Conservation (phyloP, 2,113 vertebrate species). For the Brevimyrus niger region DNA sequence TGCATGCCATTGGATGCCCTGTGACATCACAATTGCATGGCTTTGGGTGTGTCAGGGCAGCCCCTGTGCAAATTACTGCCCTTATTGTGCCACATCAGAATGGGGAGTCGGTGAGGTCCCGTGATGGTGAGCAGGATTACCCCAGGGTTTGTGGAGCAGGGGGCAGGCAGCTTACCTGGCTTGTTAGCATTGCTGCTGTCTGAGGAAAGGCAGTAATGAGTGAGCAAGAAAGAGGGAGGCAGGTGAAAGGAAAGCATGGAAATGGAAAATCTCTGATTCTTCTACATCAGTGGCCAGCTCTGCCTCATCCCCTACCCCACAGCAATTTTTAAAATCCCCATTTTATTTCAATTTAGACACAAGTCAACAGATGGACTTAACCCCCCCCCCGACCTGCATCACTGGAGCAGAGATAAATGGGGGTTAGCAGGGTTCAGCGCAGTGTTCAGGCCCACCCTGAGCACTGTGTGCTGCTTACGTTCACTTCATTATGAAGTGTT, state of each 20-base stretch:
- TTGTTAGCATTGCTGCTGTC: conserved; percentile 55
- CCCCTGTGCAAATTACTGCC: neutral
- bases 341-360: too few relatives aligned
- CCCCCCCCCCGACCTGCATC: neutral
- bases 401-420: neutral
- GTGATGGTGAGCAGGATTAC: neutral
- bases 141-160: conserved; percentile 8
- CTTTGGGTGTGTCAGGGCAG: neutral
- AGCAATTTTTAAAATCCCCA: too few relatives aligned
- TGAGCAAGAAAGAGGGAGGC: conserved; percentile 34
- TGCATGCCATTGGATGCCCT: neutral
- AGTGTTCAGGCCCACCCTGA: neutral
- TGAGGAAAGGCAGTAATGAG: conserved; percentile 51
- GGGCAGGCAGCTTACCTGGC: conserved; percentile 60
- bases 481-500: neutral
- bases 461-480: neutral
- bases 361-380: neutral
- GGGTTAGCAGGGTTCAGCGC: neutral
- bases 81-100: neutral
- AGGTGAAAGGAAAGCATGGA: conserved; percentile 35
- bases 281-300: too few relatives aligned
- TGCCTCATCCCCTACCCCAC: too few relatives aligned
- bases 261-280: neutral
- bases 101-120: conserved; percentile 28
- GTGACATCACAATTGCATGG: neutral